Evolutionary conservation across 2,888 invertebrate genomes (phyloP), one percentile per base, ranked within the genome.

Genomic region (Drosophila meridionalis): DNA sequence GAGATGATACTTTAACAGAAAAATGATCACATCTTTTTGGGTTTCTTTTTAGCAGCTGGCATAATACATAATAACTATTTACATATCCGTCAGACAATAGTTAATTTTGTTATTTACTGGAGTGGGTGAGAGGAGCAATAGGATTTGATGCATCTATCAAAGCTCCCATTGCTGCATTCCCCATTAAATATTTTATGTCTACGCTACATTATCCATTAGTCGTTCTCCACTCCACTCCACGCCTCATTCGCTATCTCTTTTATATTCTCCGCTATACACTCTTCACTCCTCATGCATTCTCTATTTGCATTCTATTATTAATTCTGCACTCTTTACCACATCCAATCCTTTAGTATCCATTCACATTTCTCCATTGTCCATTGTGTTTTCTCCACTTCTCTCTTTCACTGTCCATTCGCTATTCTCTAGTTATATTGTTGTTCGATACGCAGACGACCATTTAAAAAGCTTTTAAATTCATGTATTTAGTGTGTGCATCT

Each of bases 21-120:
- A 63, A 55, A 53, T 26, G 32, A 70, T 62, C 72, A 71, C 64
- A 76, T 76, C 40, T 47, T 32, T 50, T 50, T 32, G 32, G 32
- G 32, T n/a, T 47, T 55, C 2, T 58, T 55, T 76, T 61, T 77
- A 77, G 72, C 56, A 77, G 50, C 58, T 73, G 55, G 47, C 55
- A 61, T 58, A 74, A 63, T 76, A 42, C 32, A 57, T 42, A 55
- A 57, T 40, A 57, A 5, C 57, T 57, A 80, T 76, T 65, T 76
- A 76, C 80, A 69, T 53, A 61, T 59, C 34, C 48, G 57, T 61
- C 47, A 50, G 11, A 75, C 32, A 62, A 58, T 34, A 12, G 40
- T 38, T 47, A 47, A 64, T 58, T 53, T 52, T n/a, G 4, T 40
- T 38, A 14, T n/a, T n/a, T 55, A 8, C 8, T 30, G n/a, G 14